Conservation (phyloP, 2,888 invertebrate genomes). For the Diarsia mendica region DNA sequence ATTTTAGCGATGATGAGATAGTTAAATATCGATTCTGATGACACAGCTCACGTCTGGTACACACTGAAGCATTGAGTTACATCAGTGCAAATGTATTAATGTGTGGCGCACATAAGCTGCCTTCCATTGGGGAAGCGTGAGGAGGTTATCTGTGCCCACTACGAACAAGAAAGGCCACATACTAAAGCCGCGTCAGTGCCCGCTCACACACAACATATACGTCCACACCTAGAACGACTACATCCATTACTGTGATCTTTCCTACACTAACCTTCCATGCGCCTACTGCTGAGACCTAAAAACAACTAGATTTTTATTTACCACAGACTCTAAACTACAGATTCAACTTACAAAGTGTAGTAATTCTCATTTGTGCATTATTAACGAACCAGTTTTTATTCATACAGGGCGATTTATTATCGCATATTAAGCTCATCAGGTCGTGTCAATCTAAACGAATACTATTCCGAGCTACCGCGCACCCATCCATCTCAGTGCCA, state of each 20-base stretch:
- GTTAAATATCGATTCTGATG: not conserved
- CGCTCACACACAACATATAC: slow-evolving; percentile 27
- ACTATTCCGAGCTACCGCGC: slow-evolving; percentile 42
- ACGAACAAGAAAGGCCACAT: slow-evolving; percentile 52
- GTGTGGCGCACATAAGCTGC: not conserved
- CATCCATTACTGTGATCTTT: slow-evolving; percentile 1
- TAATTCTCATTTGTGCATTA: slow-evolving; percentile 42
- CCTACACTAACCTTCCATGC: slow-evolving; percentile 36
- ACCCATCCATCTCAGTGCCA: slow-evolving; percentile 47
- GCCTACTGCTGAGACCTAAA: slow-evolving; percentile 54
- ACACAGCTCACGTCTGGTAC: not conserved
- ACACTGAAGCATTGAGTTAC: not conserved
- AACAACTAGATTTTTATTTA: slow-evolving; percentile 43
- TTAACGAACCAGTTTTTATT: slow-evolving; percentile 41
- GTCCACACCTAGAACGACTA: slow-evolving; percentile 29
- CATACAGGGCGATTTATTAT: slow-evolving; percentile 51
- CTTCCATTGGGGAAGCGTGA: not conserved
- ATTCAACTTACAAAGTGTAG: slow-evolving; percentile 46
- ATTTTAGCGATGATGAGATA: not conserved
- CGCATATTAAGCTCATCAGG: slow-evolving; percentile 68
- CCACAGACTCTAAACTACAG: slow-evolving; percentile 51
- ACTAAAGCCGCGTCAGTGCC: slow-evolving; percentile 51
- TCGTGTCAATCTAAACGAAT: slow-evolving; percentile 60
- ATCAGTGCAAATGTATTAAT: not conserved
- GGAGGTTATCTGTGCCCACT: slow-evolving; percentile 13